Percentiles rank a stretch among this genome's conserved stretches.
These are phyloP conservation scores for Clusia tigrina DNA, from an alignment of 2,888 invertebrate species.

Conservation along the genomic window DNA sequence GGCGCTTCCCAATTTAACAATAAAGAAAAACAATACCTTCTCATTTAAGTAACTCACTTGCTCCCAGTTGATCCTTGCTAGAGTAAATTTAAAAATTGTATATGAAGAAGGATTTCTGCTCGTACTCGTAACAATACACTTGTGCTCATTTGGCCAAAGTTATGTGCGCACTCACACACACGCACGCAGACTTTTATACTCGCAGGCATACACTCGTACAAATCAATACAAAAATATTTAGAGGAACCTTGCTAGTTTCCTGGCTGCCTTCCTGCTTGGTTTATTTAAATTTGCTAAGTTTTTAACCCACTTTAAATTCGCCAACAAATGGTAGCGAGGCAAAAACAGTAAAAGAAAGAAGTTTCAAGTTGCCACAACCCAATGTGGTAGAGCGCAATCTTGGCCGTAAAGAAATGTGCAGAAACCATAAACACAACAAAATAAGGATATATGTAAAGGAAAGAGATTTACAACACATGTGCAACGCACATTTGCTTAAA, in stretches of 20 bases:
- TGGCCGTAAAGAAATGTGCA: too few species aligned
- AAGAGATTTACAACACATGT: conserved; percentile 1
- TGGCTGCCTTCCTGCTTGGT: background rate
- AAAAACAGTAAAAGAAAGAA: background rate
- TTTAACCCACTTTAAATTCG: background rate
- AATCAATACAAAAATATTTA: background rate
- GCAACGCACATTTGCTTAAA: background rate
- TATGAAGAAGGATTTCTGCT: too few species aligned
- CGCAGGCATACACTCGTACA: background rate
- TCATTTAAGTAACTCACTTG: too few species aligned
- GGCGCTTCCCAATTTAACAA: too few species aligned
- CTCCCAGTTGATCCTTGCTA: too few species aligned
- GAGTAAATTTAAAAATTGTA: too few species aligned
- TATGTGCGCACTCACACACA: too few species aligned
- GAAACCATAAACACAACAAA: background rate
- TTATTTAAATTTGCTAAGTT: background rate
- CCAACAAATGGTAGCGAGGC: background rate
- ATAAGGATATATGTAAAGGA: background rate
- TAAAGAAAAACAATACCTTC: too few species aligned
- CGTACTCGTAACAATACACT: too few species aligned
- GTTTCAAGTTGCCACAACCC: background rate
- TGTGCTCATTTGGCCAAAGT: too few species aligned
- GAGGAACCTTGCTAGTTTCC: too few species aligned
- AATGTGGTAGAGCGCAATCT: too few species aligned
- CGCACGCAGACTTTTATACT: background rate